Evolutionary conservation across 1,140 invertebrate genomes (phyloP), one percentile per base, ranked within the genome.

Genomic region (Oryctes rhinoceros): DNA sequence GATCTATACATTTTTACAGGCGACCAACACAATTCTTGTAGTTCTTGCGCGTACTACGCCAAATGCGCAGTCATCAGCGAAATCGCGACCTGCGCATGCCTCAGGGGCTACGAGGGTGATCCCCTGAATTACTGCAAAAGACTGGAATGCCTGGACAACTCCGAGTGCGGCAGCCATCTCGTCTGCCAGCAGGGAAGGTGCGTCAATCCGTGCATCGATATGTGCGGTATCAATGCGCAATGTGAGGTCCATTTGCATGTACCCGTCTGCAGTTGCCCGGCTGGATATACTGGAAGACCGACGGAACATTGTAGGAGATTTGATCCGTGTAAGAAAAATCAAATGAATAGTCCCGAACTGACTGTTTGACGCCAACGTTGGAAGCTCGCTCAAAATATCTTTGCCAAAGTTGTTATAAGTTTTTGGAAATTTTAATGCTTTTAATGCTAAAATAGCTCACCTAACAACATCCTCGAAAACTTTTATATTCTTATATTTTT

Each of bases 51-150:
- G 0, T 89, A 90, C 15, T 92, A 92, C 53, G 91, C 91, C 4
- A 90, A 92, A 79, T 93, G 92, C 84, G 91, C 91, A 65, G 89
- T 91, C 11, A 88, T 89, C 80, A 91, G 90, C 71, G 89, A 89
- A 18, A 87, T 91, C 53, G 91, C 94, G 0, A 91, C 93, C 3
- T 95, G 94, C 87, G 91, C 91, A 74, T 95, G 94, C 85, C 88
- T 92, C 81, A 89, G 92, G 1, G 93, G 93, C 20, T 91, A 93
- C 85, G 92, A 91, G 67, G 94, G 94, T 65, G 93, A 95, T 87
- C 93, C 94, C 10, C 87, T 92, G 75, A 89, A 88, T 3, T 89
- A 90, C 79, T 94, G 93, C 84, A 89, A 90, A 80, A 90, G 91
- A 82, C 91, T 91, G 20, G 93, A 94, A 85, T 94, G 92, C 85